A percentile compares a stretch with the other conserved stretches of the same genome.
Evolutionary conservation across 37 sponge, comb jelly and placozoan genomes (phyloP).

Genomic region (Hormiphora californensis): DNA sequence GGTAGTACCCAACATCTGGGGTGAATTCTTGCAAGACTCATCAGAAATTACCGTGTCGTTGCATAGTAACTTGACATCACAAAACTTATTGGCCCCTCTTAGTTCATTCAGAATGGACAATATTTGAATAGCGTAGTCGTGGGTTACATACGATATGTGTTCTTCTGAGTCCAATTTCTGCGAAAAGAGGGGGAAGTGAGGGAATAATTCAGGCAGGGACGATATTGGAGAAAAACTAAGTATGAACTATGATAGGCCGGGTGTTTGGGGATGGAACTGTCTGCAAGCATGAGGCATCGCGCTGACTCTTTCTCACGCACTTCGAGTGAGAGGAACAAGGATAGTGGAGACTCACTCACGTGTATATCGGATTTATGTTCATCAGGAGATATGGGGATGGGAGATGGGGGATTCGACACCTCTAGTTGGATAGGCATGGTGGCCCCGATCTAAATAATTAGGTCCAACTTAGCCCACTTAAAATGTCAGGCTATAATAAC

Average conservation of each 20-base stretch:
- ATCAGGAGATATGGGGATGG: background rate
- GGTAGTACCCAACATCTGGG: background rate
- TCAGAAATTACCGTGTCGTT: background rate
- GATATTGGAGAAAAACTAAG: too few species aligned
- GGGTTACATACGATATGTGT: conserved; percentile 9
- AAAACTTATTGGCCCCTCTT: conserved; percentile 5
- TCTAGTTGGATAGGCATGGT: background rate
- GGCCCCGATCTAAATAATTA: background rate
- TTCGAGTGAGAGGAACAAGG: too few species aligned
- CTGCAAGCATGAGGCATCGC: too few species aligned
- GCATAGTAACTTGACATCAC: background rate
- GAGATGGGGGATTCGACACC: background rate
- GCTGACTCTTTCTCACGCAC: too few species aligned
- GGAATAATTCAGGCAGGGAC: too few species aligned
- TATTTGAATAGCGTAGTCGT: conserved; percentile 36
- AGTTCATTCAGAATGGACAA: conserved; percentile 3
- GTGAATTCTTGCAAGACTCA: background rate
- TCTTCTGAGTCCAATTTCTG: too few species aligned
- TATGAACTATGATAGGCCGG: too few species aligned
- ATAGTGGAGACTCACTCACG: too few species aligned
- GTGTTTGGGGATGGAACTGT: too few species aligned
- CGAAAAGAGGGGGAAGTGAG: too few species aligned
- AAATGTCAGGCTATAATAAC: too few species aligned
- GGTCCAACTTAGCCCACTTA: background rate
- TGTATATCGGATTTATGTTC: too few species aligned